phyloP scores from a whole-genome alignment of 37 sponge, comb jelly and placozoan genomes.

The Halichondria panicea region DNA sequence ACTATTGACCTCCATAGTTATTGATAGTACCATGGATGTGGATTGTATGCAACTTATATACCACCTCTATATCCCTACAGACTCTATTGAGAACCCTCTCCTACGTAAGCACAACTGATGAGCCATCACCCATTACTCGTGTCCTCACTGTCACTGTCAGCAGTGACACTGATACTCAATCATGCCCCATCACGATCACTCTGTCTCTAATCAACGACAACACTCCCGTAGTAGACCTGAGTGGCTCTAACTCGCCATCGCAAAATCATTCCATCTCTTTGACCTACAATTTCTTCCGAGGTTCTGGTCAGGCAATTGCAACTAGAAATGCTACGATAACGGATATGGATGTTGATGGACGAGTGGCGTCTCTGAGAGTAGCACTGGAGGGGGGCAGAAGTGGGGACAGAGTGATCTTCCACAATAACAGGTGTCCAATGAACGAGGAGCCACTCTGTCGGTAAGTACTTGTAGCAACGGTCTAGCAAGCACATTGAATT shows the following conservation, averaged over 20 bases:
- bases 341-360: conserved; percentile 24
- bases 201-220: conserved; percentile 44
- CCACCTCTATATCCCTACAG: too few species aligned
- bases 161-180: neutral
- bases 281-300: conserved; percentile 2
- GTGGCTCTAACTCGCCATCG: conserved; percentile 24
- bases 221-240: conserved; percentile 43
- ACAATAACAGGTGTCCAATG: neutral
- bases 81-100: conserved; percentile 10
- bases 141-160: conserved; percentile 6
- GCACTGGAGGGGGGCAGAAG: neutral
- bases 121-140: conserved; percentile 18
- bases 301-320: conserved; percentile 10
- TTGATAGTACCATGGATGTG: neutral
- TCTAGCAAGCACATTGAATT: too few species aligned
- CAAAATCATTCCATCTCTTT: conserved; percentile 28
- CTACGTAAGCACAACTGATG: conserved; percentile 8
- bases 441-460: neutral
- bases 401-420: too few species aligned
- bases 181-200: conserved; percentile 15
- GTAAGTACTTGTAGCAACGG: too few species aligned
- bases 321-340: conserved; percentile 24
- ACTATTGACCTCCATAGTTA: neutral
- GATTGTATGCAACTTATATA: too few species aligned
- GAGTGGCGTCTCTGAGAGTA: conserved; percentile 14